Conservation (phyloP, 1,140 invertebrate genomes). For the Episyrphus balteatus region DNA sequence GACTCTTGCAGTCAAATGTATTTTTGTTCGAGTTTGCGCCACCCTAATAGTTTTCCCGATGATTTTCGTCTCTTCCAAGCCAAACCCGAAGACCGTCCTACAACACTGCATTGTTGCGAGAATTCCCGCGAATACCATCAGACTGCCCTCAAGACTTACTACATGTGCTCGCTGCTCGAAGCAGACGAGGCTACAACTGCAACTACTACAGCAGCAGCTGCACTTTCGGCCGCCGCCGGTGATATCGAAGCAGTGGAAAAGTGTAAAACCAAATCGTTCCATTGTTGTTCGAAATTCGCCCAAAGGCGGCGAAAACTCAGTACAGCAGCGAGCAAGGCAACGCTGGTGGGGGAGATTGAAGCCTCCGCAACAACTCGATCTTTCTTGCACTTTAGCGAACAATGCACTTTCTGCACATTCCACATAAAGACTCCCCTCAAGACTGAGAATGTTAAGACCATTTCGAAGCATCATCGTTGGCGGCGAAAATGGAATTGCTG, state of each 20-base stretch:
- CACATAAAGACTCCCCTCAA: constrained; percentile 17
- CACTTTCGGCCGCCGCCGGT: neutral
- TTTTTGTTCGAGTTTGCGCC: constrained; percentile 24
- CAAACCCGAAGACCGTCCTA: neutral
- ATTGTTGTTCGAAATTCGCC: constrained; percentile 31
- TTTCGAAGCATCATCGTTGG: constrained; percentile 37
- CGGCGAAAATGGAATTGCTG: constrained; percentile 45
- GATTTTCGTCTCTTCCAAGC: constrained; percentile 5
- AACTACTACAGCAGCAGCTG: constrained; percentile 2
- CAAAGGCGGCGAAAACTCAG: constrained; percentile 20
- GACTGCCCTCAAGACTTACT: constrained; percentile 21
- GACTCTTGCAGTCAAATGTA: constrained; percentile 19
- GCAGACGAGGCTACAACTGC: constrained; percentile 7
- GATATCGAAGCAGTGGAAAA: neutral
- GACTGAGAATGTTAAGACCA: constrained; percentile 16
- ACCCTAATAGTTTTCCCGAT: constrained; percentile 14
- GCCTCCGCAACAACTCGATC: constrained; percentile 13
- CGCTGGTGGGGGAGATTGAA: constrained; percentile 14
- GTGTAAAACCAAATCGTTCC: constrained; percentile 18
- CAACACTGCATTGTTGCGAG: constrained; percentile 27
- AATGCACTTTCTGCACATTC: constrained; percentile 34
- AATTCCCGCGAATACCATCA: constrained; percentile 29
- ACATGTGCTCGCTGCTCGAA: constrained; percentile 31
- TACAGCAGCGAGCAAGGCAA: constrained; percentile 17
- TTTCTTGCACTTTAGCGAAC: constrained; percentile 31